Evolutionary conservation across 2,113 vertebrate genomes (phyloP), one percentile per base, ranked within the genome.

Genomic region (Tichodroma muraria): DNA sequence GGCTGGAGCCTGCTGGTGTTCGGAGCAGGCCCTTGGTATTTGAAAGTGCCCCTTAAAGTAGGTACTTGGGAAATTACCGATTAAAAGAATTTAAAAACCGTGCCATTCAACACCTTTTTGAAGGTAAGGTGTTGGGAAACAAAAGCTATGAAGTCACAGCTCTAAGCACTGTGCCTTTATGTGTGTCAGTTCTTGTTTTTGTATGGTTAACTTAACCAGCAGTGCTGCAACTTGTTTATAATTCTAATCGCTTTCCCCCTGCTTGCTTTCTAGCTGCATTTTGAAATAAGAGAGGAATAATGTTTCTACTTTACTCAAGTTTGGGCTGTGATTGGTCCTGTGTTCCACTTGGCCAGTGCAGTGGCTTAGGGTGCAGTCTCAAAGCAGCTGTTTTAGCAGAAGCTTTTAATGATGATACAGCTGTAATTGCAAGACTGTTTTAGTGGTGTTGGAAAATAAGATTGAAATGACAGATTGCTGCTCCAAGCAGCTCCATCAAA

Each of bases 241-340:
- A 4, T 44, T 84, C 79, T 61, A 59, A 63, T 42, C 4, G 1
- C 33, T 79, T 82, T 60, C 1, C 27, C 9, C 11, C 14, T 52
- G 19, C 27, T 86, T 90, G 21, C 35, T 86, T 81, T 56, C 28
- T 56, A 82, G n/a, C 35, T 78, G 38, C 44, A 9, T 52, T 92
- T 78, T 22, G n/a, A 64, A 90, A 66, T 37, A 44, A 54, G 53
- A 52, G 45, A 19, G 5, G 23, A 47, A 11, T 6, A 0, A 12
- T 33, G 6, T 66, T 56, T 70, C 23, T 73, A 4, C n/a, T 53
- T 50, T 40, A 21, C 40, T 37, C 5, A 6, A 25, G 61, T 3
- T 0, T 73, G 59, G 66, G 17, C 15, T 50, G 15, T 45, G 35
- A 40, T 56, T 56, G 78, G 6, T 12, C 19, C 40, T 0, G 0